A percentile compares a stretch with the other conserved stretches of the same genome.
These are phyloP conservation scores for Podarcis lilfordi DNA, from an alignment of 2,797 vertebrate species.

Conservation along the genomic window DNA sequence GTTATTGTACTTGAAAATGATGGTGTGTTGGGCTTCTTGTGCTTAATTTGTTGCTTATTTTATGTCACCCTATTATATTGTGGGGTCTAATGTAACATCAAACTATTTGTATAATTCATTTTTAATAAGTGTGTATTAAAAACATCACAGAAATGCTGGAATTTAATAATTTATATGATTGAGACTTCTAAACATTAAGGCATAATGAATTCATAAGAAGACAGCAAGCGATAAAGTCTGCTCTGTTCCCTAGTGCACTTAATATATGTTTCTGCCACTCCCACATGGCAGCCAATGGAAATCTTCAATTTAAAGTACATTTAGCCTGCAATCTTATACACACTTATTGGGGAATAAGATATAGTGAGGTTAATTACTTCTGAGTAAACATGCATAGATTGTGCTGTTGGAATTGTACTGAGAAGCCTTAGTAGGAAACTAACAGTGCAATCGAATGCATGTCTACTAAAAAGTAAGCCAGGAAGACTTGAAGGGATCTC, in stretches of 20 bases:
- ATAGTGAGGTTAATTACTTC: neutral
- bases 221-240: neutral
- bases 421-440: neutral
- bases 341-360: neutral
- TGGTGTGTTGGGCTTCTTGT: constrained; percentile 4
- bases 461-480: neutral
- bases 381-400: neutral
- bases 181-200: neutral
- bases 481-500: neutral
- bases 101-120: neutral
- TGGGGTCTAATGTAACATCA: constrained; percentile 5
- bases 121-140: neutral
- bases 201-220: constrained; percentile 5
- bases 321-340: neutral
- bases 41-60: neutral
- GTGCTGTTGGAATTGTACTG: neutral
- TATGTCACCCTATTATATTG: neutral
- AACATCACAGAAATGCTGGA: constrained; percentile 2
- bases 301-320: neutral
- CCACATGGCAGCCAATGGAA: neutral
- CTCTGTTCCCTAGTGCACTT: neutral
- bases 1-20: constrained; percentile 20
- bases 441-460: neutral
- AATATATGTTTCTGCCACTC: neutral
- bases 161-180: constrained; percentile 14